A percentile compares a stretch with the other conserved stretches of the same genome.
Conservation (phyloP, 2,888 invertebrate genomes). For the Deilephila elpenor region DNA sequence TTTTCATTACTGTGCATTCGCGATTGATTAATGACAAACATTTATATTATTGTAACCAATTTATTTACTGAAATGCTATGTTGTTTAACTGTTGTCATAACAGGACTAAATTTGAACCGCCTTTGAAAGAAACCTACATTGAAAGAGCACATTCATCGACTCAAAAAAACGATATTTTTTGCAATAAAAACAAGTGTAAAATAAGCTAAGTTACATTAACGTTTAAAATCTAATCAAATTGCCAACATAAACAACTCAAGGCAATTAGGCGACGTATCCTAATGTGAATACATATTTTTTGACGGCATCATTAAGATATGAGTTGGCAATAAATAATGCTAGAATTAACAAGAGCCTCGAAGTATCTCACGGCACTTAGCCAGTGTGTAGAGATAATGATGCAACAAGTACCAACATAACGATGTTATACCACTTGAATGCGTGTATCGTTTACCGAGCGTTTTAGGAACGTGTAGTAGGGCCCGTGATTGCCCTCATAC, state of each 20-base stretch:
- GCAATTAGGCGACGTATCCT: neutral
- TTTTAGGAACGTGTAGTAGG: constrained; percentile 34
- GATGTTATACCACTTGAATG: constrained; percentile 31
- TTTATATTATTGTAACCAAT: neutral
- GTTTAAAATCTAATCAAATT: no score
- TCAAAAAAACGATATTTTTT: no score
- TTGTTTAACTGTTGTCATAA: neutral
- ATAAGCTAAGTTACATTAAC: no score
- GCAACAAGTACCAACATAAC: constrained; percentile 24
- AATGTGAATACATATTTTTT: constrained; percentile 1
- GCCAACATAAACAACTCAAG: no score
- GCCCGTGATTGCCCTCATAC: constrained; percentile 46
- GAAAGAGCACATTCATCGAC: no score
- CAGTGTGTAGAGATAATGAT: constrained; percentile 26
- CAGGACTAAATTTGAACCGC: no score
- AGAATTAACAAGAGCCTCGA: constrained; percentile 15
- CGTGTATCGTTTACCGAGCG: constrained; percentile 30
- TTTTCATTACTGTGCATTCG: constrained; percentile 14
- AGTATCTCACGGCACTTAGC: constrained; percentile 23
- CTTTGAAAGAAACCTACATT: no score
- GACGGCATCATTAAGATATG: constrained; percentile 6
- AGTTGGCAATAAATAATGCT: constrained; percentile 23
- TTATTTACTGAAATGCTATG: neutral
- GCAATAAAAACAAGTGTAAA: no score
- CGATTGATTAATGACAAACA: constrained; percentile 14